These are phyloP conservation scores for Nautilus pompilius DNA, from an alignment of 1,140 invertebrate genomes.

Conservation along the genomic window DNA sequence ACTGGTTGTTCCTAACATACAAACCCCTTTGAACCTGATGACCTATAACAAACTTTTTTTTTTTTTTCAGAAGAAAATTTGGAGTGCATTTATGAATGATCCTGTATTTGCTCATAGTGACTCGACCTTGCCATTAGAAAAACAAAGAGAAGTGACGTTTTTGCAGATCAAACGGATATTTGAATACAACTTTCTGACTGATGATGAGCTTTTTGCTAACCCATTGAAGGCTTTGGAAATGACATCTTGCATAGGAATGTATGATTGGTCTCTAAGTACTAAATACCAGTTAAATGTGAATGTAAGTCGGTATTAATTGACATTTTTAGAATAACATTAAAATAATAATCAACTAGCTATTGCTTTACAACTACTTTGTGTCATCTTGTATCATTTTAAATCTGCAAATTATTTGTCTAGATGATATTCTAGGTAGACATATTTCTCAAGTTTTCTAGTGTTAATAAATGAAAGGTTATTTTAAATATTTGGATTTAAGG, in stretches of 20 bases:
- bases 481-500: too few species aligned
- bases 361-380: too few species aligned
- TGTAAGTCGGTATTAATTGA: constrained; percentile 20
- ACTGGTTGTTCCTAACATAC: neutral
- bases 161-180: constrained; percentile 64
- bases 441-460: too few species aligned
- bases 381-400: too few species aligned
- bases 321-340: too few species aligned
- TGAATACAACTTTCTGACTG: constrained; percentile 64
- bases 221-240: constrained; percentile 51
- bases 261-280: constrained; percentile 67
- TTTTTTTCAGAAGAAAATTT: constrained; percentile 71
- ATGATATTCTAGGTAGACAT: too few species aligned
- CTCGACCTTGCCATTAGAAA: constrained; percentile 66
- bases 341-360: too few species aligned
- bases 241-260: constrained; percentile 63
- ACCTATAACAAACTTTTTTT: too few species aligned
- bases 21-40: neutral
- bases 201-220: constrained; percentile 60
- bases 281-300: constrained; percentile 61
- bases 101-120: constrained; percentile 68
- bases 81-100: constrained; percentile 76
- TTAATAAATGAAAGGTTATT: too few species aligned
- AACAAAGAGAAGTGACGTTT: constrained; percentile 64
- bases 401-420: too few species aligned